Conservation (phyloP, 2,888 invertebrate genomes). For the Lithophane leautieri region DNA sequence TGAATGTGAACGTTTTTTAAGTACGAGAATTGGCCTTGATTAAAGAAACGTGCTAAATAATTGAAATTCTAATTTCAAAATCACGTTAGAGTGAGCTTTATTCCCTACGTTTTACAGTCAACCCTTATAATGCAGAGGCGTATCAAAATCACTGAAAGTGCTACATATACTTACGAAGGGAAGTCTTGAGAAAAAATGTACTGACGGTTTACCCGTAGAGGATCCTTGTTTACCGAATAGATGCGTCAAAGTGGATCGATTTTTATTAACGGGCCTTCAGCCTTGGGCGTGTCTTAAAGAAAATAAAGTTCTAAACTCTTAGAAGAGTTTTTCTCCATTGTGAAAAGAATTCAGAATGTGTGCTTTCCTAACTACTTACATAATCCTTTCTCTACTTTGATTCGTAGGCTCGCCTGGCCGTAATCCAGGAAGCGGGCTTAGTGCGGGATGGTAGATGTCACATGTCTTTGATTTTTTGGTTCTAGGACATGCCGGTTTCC, state of each 20-base stretch:
- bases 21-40: no score
- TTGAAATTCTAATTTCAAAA: background rate
- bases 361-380: background rate
- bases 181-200: slow-evolving; percentile 32
- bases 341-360: background rate
- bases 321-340: background rate
- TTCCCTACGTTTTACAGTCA: background rate
- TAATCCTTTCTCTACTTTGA: background rate
- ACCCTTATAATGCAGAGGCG: slow-evolving; percentile 1
- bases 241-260: slow-evolving; percentile 45
- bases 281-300: slow-evolving; percentile 37
- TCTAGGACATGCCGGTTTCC: no score
- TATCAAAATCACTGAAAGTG: slow-evolving; percentile 6
- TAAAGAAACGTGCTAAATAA: no score
- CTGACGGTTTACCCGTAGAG: slow-evolving; percentile 31
- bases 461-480: no score
- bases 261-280: slow-evolving; percentile 33
- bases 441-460: no score
- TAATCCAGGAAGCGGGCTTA: no score
- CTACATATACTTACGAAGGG: slow-evolving; percentile 4
- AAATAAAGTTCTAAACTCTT: slow-evolving; percentile 27
- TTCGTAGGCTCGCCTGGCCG: background rate
- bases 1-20: no score
- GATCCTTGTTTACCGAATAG: slow-evolving; percentile 43
- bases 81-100: background rate